Percentiles rank a stretch among this genome's conserved stretches.
These are phyloP conservation scores for Anthopleura xanthogrammica DNA, from an alignment of 92 coral and sea anemone genomes.

Conservation along the genomic window DNA sequence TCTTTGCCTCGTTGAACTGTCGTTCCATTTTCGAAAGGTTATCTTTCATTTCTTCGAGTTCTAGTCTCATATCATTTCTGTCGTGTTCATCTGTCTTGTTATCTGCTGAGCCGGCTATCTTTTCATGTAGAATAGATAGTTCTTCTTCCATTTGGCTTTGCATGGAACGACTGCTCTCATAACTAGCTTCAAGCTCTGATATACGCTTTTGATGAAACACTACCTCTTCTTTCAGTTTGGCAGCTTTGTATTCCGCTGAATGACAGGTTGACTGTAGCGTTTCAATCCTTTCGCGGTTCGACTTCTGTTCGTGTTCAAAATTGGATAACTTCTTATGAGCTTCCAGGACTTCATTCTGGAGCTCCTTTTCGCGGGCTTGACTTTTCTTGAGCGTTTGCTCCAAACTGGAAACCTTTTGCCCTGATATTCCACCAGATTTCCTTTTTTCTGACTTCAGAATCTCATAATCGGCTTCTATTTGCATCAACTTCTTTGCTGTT, in stretches of 20 bases:
- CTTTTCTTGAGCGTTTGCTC: constrained; percentile 67
- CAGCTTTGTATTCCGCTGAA: constrained; percentile 54
- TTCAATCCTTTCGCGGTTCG: constrained; percentile 62
- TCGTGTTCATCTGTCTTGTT: constrained; percentile 48
- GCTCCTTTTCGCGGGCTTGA: constrained; percentile 73
- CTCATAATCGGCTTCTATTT: constrained; percentile 83
- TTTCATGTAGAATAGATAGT: constrained; percentile 35
- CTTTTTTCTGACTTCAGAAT: constrained; percentile 52
- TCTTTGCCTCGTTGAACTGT: constrained; percentile 58
- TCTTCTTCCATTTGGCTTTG: constrained; percentile 63
- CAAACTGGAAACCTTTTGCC: constrained; percentile 55
- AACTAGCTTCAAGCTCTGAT: constrained; percentile 72
- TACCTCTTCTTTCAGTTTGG: constrained; percentile 63
- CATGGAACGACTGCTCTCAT: constrained; percentile 55
- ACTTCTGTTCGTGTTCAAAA: constrained; percentile 65
- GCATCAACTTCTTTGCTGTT: constrained; percentile 65
- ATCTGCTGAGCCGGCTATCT: constrained; percentile 44
- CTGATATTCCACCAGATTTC: constrained; percentile 41
- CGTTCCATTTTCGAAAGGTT: constrained; percentile 67
- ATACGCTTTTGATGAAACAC: constrained; percentile 61
- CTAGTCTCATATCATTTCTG: constrained; percentile 53
- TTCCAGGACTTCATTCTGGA: constrained; percentile 66
- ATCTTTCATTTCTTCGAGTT: constrained; percentile 49
- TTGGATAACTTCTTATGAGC: constrained; percentile 68
- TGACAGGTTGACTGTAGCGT: constrained; percentile 56